A percentile compares a stretch with the other conserved stretches of the same genome.
Conservation (phyloP, 1,140 invertebrate species). For the Phocides pigmalion region DNA sequence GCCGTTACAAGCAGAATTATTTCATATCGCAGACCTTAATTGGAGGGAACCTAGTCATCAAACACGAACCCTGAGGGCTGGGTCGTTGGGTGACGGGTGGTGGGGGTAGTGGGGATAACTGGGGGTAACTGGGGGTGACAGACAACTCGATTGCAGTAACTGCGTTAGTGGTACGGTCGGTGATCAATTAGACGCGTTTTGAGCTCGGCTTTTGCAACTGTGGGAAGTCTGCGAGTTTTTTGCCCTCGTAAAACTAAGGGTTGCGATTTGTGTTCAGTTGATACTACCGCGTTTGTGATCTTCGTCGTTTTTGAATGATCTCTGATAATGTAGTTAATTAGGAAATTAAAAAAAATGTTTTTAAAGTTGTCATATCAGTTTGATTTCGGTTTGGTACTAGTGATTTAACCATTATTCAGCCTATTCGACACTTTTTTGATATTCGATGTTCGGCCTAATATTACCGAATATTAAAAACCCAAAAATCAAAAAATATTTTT, state of each 20-base stretch:
- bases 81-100: constrained; percentile 4
- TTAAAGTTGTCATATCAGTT: too few relatives aligned
- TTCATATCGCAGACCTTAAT: constrained; percentile 25
- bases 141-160: constrained; percentile 39
- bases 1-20: constrained; percentile 30
- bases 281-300: background rate
- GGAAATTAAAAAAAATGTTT: too few relatives aligned
- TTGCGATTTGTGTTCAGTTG: constrained; percentile 16
- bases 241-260: constrained; percentile 19
- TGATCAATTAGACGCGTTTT: constrained; percentile 33
- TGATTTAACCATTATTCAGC: too few relatives aligned
- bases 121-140: constrained; percentile 16
- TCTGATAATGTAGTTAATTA: too few relatives aligned
- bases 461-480: too few relatives aligned
- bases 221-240: constrained; percentile 17
- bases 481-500: too few relatives aligned
- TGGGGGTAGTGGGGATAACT: too few relatives aligned
- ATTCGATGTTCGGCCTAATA: too few relatives aligned
- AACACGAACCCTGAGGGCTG: constrained; percentile 30
- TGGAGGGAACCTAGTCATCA: constrained; percentile 30
- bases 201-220: constrained; percentile 22
- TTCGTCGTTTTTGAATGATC: background rate
- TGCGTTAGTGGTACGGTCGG: constrained; percentile 35
- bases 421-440: too few relatives aligned
- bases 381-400: too few relatives aligned